Conservation (phyloP, 2,888 invertebrate species). For the Mallateleia sp. region DNA sequence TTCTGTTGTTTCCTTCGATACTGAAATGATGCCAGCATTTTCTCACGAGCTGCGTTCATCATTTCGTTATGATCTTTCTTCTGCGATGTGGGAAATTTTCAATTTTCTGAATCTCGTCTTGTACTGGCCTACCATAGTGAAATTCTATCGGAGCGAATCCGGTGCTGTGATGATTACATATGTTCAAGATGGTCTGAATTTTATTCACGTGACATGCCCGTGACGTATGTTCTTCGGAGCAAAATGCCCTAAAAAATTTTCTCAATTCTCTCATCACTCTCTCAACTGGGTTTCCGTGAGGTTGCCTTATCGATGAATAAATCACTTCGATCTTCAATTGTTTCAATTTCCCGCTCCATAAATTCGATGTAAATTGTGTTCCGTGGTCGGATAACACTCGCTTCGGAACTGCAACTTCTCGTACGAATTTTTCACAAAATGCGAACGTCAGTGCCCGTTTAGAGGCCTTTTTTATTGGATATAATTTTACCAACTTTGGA, state of each 20-base stretch:
- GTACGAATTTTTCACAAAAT: constrained; percentile 31
- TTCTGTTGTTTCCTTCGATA: constrained; percentile 4
- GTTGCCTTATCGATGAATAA: constrained; percentile 64
- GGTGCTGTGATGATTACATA: constrained; percentile 29
- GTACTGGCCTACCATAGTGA: constrained; percentile 20
- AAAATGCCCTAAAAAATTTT: constrained; percentile 39
- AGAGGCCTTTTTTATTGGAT: constrained; percentile 73
- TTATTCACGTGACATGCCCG: constrained; percentile 19
- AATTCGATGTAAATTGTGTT: constrained; percentile 71
- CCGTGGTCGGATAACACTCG: constrained; percentile 54
- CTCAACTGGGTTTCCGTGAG: constrained; percentile 78
- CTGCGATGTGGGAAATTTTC: background rate
- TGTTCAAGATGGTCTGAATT: constrained; percentile 36
- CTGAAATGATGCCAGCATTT: constrained; percentile 7
- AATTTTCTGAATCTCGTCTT: constrained; percentile 3
- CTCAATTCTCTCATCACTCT: constrained; percentile 76
- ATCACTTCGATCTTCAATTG: constrained; percentile 2
- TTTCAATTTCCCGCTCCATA: constrained; percentile 56
- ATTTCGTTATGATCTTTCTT: background rate
- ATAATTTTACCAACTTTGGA: constrained; percentile 60
- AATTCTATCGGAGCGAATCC: constrained; percentile 36
- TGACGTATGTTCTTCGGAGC: constrained; percentile 19
- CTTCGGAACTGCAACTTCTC: constrained; percentile 17
- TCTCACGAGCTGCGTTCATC: background rate
- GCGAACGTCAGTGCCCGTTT: constrained; percentile 57